These are phyloP conservation scores for Montipora efflorescens DNA, from an alignment of 64 coral and sea anemone genomes.

Conservation along the genomic window DNA sequence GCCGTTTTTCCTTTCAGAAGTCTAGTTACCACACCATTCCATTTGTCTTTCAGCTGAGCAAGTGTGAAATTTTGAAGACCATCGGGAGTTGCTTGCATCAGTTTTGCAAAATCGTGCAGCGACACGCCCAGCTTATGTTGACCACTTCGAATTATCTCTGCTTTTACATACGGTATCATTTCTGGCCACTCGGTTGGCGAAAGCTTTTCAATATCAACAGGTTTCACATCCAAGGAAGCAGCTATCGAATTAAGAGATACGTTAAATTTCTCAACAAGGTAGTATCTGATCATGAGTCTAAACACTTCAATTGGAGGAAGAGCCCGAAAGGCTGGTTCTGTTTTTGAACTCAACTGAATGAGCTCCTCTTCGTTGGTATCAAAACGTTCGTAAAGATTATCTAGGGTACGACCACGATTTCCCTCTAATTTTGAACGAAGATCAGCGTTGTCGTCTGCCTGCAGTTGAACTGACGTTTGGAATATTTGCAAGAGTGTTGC, in stretches of 20 bases:
- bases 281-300: not conserved
- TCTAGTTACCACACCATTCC: slow-evolving; percentile 57
- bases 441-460: not conserved
- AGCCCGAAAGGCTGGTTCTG: not conserved
- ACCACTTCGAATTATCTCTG: slow-evolving; percentile 67
- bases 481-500: slow-evolving; percentile 22
- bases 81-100: slow-evolving; percentile 41
- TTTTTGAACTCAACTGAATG: not conserved
- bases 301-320: not conserved
- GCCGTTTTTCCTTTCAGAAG: slow-evolving; percentile 64
- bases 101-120: slow-evolving; percentile 1
- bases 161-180: slow-evolving; percentile 59
- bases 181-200: slow-evolving; percentile 69
- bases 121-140: slow-evolving; percentile 50
- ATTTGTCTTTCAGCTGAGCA: slow-evolving; percentile 49
- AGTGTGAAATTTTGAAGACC: slow-evolving; percentile 44
- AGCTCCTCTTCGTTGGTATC: slow-evolving; percentile 39
- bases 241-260: slow-evolving; percentile 6
- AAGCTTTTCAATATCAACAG: slow-evolving; percentile 1
- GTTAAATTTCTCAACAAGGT: slow-evolving; percentile 42
- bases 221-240: not conserved
- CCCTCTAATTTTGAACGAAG: not conserved
- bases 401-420: not conserved
- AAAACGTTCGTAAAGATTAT: not conserved
- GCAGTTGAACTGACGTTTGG: not conserved